Percentiles rank a stretch among this genome's conserved stretches.
Conservation (phyloP, 2,797 vertebrate species). For the Liasis olivaceus region DNA sequence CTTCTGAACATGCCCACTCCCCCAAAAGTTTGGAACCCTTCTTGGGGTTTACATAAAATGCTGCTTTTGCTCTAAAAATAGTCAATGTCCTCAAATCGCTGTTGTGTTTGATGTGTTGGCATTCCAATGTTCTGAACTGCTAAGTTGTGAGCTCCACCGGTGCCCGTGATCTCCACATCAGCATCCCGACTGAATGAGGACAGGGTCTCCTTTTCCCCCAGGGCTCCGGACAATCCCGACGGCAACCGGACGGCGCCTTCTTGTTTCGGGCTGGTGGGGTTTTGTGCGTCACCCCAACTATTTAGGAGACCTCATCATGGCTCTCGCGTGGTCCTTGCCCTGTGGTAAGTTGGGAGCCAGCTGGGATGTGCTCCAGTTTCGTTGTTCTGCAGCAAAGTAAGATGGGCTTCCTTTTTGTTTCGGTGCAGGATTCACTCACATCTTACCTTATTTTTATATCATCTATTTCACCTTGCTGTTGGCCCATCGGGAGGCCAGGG, state of each 20-base stretch:
- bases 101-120: too few relatives aligned
- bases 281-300: conserved; percentile 92
- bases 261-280: conserved; percentile 94
- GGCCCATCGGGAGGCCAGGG: conserved; percentile 86
- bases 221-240: conserved; percentile 88
- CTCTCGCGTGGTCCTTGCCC: conserved; percentile 88
- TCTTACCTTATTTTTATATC: conserved; percentile 89
- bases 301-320: conserved; percentile 90
- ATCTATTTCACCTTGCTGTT: conserved; percentile 84
- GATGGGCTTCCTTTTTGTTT: not conserved
- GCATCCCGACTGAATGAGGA: not conserved
- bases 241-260: conserved; percentile 84
- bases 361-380: too few relatives aligned
- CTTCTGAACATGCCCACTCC: too few relatives aligned
- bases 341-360: conserved; percentile 80
- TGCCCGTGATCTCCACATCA: too few relatives aligned
- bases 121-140: too few relatives aligned
- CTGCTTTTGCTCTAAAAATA: too few relatives aligned
- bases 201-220: conserved; percentile 42
- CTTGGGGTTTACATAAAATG: too few relatives aligned
- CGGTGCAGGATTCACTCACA: conserved; percentile 79
- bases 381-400: not conserved
- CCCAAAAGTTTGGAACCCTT: too few relatives aligned
- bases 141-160: too few relatives aligned
- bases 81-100: too few relatives aligned